Evolutionary conservation across 2,797 vertebrate species (phyloP), one percentile per base, ranked within the genome.

Genomic region (Phataginus tetradactyla): DNA sequence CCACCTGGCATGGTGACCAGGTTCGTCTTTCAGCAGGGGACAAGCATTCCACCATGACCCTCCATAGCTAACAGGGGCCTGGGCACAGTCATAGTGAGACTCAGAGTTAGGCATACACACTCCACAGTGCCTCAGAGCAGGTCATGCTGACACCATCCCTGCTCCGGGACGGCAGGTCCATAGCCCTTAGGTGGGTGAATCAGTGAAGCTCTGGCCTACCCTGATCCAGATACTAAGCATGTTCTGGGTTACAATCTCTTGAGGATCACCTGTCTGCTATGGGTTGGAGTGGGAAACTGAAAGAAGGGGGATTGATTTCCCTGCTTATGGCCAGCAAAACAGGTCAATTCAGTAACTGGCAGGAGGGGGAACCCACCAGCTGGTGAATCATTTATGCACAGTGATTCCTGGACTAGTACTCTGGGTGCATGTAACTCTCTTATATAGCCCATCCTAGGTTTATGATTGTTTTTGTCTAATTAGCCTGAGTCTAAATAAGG

Each of bases 341-440:
- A 86, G 4, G 15, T 84, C 29, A 42, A 14, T 42, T 88, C 27
- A 83, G 29, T 13, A 8, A 0, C 25, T 78, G 23, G 51, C 37
- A 27, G 18, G 7, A 34, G 23, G 2, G 6, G 5, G 1, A 2
- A 37, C 20, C 42, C 29, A 32, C 8, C 0, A 42, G 20, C 9
- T 63, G 17, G 4, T 61, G 32, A 63, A 4, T 49, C 10, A 29
- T 18, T 4, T 25, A 27, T 34, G 4, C 13, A 71, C 29, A 72
- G 4, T 4, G 27, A 74, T 72, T 32, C n/a, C 39, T 74, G 14
- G 15, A 8, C 8, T 13, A 53, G 7, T 7, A 29, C 23, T 32
- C 25, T 84, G 11, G 51, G 32, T 23, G 2, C 23, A 13, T 63
- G 15, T 45, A 32, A 63, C 17, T 53, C 20, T 29, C 69, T 63